Base-by-base conservation (phyloP, 2,888 invertebrate species). In the Hemicrepidius hirtus region DNA sequence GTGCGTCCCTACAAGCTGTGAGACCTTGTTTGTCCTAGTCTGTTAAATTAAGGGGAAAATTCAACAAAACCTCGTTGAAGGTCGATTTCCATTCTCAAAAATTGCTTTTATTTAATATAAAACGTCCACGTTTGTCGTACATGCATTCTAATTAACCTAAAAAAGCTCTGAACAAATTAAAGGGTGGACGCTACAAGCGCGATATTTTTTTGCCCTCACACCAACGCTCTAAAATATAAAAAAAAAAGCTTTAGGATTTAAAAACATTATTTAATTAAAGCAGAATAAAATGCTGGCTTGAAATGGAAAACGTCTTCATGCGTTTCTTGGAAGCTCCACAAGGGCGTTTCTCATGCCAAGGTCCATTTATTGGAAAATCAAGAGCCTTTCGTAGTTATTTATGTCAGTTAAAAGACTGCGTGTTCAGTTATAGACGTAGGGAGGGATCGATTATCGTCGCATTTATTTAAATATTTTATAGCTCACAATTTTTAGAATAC, bases 31-130 rank as follows among this genome's bases (percentile, higher is more conserved):
- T 71, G 69, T 49, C 57, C 59, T 71, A 71, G 66, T 50, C 49
- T 12, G 63, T 65, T 64, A 72, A 75, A 75, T 75, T 75, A 72
- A 68, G 46, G 63, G 71, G 71, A 75, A 75, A 72, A 75, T 75
- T 69, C 62, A 67, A 65, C 63, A 69, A 66, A 75, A 62, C 59
- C 55, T 37, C 16, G 63, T 64, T 46, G 32, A 37, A 57, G 57
- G 20, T 24, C 35, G 40, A 60, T 40, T 62, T 62, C 18, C 62
- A 24, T 10, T 32, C 13, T 28, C 21, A 28, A 24, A 53, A 53
- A 28, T 53, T 28, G n/a, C 28, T 13, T 53, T 53, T 53, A 28
- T 53, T 53, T 53, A 53, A 53, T 28, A 21, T 32, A 53, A 53
- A 53, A 28, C 13, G 28, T 28, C 53, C 21, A 5, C 10, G 24